Base-by-base conservation (phyloP, 2,113 vertebrate genomes). In the Cebus imitator region DNA sequence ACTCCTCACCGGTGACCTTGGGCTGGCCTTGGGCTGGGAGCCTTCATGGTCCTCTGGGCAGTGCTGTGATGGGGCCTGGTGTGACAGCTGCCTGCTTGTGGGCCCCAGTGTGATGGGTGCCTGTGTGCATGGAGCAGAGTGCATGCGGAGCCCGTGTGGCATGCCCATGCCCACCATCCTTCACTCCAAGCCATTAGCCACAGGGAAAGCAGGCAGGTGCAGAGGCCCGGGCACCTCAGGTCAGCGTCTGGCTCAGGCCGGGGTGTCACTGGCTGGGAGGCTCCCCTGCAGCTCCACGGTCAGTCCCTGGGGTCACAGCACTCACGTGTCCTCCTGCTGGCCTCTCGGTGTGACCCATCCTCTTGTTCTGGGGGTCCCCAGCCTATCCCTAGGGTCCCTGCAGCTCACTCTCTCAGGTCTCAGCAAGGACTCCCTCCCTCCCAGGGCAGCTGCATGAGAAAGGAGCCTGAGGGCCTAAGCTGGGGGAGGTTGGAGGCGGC, bases 371-470 rank as follows among this genome's bases (percentile, higher is more conserved):
- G 1, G 1, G 25, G 21, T 9, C 27, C 25, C 32, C 7, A 5
- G 0, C 35, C 45, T 18, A 9, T 40, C 58, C 58, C 45, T 3
- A 1, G 50, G 25, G 27, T 20, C 70, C 43, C 18, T 7, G 66
- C 37, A 30, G 16, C 37, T 17, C 45, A 10, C 21, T 18, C 21
- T 14, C 27, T 3, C 16, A 50, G 43, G 40, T 40, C 57, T 55
- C 18, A 21, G 18, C 4, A 25, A 75, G 48, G 58, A 99, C 98
- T 0, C 98, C 98, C 10, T 98, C 98, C 72, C 99, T 99, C 23
- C 99, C 99, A 0, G 99, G 21, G 98, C 99, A 95, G 99, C 99
- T n/a, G 30, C 68, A 10, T 30, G 57, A 48, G 35, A n/a, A 6
- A 5, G 58, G 14, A 70, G 23, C 23, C 0, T 0, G 52, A 98